A percentile compares a stretch with the other conserved stretches of the same genome.
Evolutionary conservation across 1,140 invertebrate genomes (phyloP).

Genomic region (Ceratitis capitata): DNA sequence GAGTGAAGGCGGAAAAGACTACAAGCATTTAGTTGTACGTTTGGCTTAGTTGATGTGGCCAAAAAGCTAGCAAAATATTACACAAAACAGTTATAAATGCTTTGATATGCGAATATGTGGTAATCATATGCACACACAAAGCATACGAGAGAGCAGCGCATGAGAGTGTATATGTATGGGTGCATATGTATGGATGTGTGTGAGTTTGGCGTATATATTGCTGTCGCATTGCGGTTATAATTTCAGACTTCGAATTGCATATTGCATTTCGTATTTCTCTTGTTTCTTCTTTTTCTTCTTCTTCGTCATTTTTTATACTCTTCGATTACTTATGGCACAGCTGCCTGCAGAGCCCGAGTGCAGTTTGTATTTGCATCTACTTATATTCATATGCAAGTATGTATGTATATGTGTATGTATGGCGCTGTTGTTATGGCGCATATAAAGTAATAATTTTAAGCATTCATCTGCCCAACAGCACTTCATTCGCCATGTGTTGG

Average conservation of each 20-base stretch:
- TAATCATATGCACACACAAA: neutral
- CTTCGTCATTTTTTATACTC: neutral
- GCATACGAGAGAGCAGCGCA: no score
- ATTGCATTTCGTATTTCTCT: neutral
- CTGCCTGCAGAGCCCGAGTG: no score
- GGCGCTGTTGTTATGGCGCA: slow-evolving; percentile 19
- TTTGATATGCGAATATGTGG: slow-evolving; percentile 29
- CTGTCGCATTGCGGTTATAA: slow-evolving; percentile 39
- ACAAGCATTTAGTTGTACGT: neutral
- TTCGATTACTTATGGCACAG: neutral
- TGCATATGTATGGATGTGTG: neutral
- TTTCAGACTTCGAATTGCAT: slow-evolving; percentile 27
- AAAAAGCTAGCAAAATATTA: slow-evolving; percentile 23
- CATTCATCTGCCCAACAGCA: neutral
- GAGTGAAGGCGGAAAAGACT: no score
- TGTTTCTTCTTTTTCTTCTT: neutral
- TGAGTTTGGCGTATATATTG: slow-evolving; percentile 1
- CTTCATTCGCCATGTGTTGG: neutral
- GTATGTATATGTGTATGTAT: neutral
- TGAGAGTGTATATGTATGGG: neutral
- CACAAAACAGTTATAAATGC: slow-evolving; percentile 16
- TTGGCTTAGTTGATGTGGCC: neutral
- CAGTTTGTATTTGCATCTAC: neutral
- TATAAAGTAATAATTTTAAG: slow-evolving; percentile 38
- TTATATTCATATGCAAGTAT: neutral